Evolutionary conservation across 2,888 invertebrate genomes (phyloP), one percentile per base, ranked within the genome.

Genomic region (Luperina testacea): DNA sequence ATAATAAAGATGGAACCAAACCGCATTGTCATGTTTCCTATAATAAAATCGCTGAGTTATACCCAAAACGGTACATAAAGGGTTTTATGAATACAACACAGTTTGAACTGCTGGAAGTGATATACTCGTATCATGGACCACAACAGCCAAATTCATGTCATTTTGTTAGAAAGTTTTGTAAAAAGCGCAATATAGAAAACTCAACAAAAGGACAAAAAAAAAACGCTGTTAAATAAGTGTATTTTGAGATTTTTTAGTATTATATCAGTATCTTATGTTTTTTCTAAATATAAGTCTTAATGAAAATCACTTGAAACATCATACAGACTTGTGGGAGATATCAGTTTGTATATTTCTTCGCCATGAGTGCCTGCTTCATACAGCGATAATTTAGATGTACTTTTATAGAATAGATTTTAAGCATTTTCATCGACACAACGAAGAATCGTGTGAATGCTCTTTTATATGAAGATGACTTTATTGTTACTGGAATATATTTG

Each of bases 291-390:
- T 83, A 80, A 77, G 72, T 83, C n/a, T 64, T 59, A 48, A 65
- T 69, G n/a, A 51, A 77, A 69, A 77, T 72, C 68, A 65, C n/a
- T 81, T 61, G 45, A 61, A 77, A 69, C 42, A 61, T 77, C 38
- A 69, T 69, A 78, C 75, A 61, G 65, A 81, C 84, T 87, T 88
- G 81, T 86, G 83, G 81, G 78, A 81, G 75, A 84, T 84, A 76
- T 86, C 72, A 65, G 51, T 82, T 81, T 70, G n/a, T 84, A 87
- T 86, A 83, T 87, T 84, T 86, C 87, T 92, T 91, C 91, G 91
- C 95, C 94, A 90, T 83, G 91, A 68, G 79, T 83, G 96, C 96
- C 96, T 96, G 94, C 92, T 93, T 93, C 89, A 83, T 86, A 90
- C 83, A 91, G 88, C 84, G 80, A 86, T 91, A 90, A 83, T 88